Evolutionary conservation across 2,888 invertebrate genomes (phyloP), one percentile per base, ranked within the genome.

Genomic region (Pharmacophagus antenor): DNA sequence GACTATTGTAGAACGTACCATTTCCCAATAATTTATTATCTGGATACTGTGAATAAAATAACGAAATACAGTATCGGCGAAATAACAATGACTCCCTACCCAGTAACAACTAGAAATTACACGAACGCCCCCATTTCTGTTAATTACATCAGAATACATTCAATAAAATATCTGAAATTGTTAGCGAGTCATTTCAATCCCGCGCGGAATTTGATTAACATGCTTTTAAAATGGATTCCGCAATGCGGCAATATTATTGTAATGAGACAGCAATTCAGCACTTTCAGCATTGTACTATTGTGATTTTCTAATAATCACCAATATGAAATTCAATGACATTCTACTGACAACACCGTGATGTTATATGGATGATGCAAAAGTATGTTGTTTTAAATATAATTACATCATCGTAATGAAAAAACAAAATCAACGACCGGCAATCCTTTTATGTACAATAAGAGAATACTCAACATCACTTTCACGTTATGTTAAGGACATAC

Each of bases 251-350:
- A 54, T 17, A n/a, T 42, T 49, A 49, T 55, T 59, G 44, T 59
- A 42, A 41, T 37, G 41, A 23, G 56, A 25, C n/a, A 41, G 47
- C 37, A 22, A 48, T 48, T 48, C 20, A 17, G 48, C 20, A 8
- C 46, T 52, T 22, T 31, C 20, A 15, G 48, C 44, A 59, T 54
- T 59, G 54, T 50, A 22, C 54, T 53, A 59, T 54, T 59, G 27
- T 49, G 52, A 23, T 53, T 25, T 25, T 10, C 47, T 15, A 53
- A 18, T 47, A 22, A 48, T 37, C 44, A 20, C 17, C 25, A 49
- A 21, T 22, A 17, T 8, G 42, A 17, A 17, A 42, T 42, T n/a
- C 42, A 42, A 31, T 42, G 4, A n/a, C 42, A 42, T 37, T 37
- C 42, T 17, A 23, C 17, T 53, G 53, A 53, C 42, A 44, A 42